A percentile compares a stretch with the other conserved stretches of the same genome.
Conservation (phyloP, 92 coral and sea anemone species). For the Bergia puertoricense region DNA sequence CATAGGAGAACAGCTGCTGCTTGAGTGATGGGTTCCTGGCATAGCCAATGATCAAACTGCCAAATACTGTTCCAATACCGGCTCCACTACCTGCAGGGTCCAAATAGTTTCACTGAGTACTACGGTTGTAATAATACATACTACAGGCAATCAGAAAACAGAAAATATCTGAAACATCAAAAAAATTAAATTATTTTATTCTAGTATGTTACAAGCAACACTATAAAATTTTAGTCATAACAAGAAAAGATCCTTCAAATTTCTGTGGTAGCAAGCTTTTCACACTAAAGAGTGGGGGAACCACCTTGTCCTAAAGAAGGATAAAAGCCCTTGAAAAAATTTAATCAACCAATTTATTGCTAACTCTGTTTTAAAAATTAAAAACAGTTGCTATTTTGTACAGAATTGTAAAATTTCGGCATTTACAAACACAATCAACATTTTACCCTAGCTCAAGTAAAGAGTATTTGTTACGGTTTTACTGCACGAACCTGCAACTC, state of each 20-base stretch:
- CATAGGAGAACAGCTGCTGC: constrained; percentile 99
- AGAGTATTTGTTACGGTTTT: background rate
- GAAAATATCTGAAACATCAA: background rate
- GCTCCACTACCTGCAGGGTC: constrained; percentile 94
- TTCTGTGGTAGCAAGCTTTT: no score
- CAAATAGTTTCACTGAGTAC: background rate
- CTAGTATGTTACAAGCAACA: background rate
- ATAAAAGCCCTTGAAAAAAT: no score
- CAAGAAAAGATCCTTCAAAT: background rate
- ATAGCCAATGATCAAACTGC: constrained; percentile 99
- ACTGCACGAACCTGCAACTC: constrained; percentile 83
- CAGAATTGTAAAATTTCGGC: background rate
- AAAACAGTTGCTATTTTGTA: background rate
- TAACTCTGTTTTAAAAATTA: no score
- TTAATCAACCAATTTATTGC: no score
- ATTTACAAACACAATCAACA: background rate
- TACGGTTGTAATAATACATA: background rate
- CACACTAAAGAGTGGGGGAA: no score
- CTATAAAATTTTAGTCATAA: no score
- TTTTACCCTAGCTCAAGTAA: background rate
- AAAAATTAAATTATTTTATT: background rate
- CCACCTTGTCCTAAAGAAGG: no score
- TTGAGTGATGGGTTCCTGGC: constrained; percentile 99
- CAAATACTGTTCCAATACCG: constrained; percentile 99
- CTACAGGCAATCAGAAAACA: background rate